Base-by-base conservation (phyloP, 2,888 invertebrate species). In the Eledona agricola region DNA sequence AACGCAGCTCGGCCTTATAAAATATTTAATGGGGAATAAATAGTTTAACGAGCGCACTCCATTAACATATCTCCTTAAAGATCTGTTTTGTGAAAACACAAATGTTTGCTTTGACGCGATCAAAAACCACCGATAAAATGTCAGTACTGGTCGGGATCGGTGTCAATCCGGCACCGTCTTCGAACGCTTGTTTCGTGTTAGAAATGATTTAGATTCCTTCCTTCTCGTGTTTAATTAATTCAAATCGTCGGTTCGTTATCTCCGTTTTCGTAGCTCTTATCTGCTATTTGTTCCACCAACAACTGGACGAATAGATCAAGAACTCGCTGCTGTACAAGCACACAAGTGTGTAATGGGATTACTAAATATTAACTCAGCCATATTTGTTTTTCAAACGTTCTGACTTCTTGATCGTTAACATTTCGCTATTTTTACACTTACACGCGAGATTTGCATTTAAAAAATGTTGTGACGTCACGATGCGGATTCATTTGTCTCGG, bases 31-130 rank as follows among this genome's bases (percentile, higher is more conserved):
- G 40, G 20, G 40, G 28, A 40, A 16, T 38, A 28, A 28, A 28
- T 40, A 40, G 25, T 40, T 26, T 40, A 40, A 28, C 26, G 34
- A 4, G 28, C 12, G 11, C 19, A 26, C 17, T 19, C n/a, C 17
- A 40, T 40, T 40, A 40, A 40, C 40, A 40, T 40, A 40, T 28
- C 28, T 26, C 28, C 28, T 40, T 40, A 40, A 40, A 28, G 26
- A 40, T 40, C 40, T 11, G 28, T 40, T 40, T 40, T 40, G 28
- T 40, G 19, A 26, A 40, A 40, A 40, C 17, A 25, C 17, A 25
- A 13, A 16, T 11, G 11, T 32, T 17, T 9, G 1, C 17, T 6
- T 7, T 35, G 35, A 20, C 35, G 22, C 28, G 40, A 11, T 28
- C 12, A 13, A 12, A 5, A 37, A 23, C 19, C 28, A 25, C 4